Evolutionary conservation across 2,113 vertebrate genomes (phyloP), one percentile per base, ranked within the genome.

Genomic region (Aegithalos caudatus): DNA sequence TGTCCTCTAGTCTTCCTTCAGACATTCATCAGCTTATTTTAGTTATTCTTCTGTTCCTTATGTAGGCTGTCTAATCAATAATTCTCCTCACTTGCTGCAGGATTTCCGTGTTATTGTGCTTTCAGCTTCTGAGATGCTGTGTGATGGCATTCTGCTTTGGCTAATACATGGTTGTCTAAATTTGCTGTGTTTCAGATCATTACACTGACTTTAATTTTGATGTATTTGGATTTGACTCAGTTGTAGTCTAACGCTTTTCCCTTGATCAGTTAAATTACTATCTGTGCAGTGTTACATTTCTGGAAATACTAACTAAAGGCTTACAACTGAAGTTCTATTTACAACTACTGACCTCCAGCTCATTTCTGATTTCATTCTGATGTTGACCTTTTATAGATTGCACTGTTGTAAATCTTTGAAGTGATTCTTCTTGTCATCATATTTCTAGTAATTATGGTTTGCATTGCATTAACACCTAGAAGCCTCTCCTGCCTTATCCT

Each of bases 171-270:
- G 69, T 88, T 97, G 96, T 97, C 91, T 96, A 71, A 97, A 97
- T 96, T 96, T 96, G 50, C 87, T 77, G 65, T 81, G 96, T 95
- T 97, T 97, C 95, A 98, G 95, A 95, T 97, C 96, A 97, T 97
- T 98, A 97, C 91, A 74, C 94, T 97, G 96, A 96, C 92, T 97
- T 97, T 97, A 94, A 96, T 98, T 98, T 98, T 98, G 95, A 98
- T 96, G 33, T 96, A 98, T 97, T 98, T 98, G 84, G 95, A 86
- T 97, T 98, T 98, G 97, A 95, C 81, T 93, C 78, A 79, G 62
- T 92, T 97, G 91, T 94, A 95, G 94, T 94, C 79, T 82, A 93
- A 91, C 76, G 74, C 70, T 96, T 97, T 97, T 97, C 90, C 86
- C 91, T 94, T 92, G 90, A 88, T 98, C 91, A 88, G 56, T 96